These are phyloP conservation scores for Drosophila prosaltans DNA, from an alignment of 1,140 invertebrate species.

Conservation along the genomic window DNA sequence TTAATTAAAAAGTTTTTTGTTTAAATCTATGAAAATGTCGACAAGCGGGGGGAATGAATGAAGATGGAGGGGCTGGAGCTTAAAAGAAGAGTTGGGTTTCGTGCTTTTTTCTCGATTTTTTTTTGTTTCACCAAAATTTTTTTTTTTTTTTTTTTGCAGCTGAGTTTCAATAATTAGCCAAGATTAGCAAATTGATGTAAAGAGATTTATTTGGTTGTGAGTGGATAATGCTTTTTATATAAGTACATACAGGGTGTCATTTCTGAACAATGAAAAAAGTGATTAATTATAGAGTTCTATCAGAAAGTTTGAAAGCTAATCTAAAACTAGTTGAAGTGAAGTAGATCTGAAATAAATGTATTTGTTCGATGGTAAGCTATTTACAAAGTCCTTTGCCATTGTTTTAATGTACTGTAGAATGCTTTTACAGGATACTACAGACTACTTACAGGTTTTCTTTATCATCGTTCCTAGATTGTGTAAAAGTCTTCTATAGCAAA, in stretches of 20 bases:
- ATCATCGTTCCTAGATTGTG: too few species aligned
- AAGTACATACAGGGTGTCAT: neutral
- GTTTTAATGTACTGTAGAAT: too few species aligned
- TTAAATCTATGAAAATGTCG: constrained; percentile 59
- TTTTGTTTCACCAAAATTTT: constrained; percentile 23
- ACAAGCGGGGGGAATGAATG: constrained; percentile 19
- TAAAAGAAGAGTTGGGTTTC: constrained; percentile 33
- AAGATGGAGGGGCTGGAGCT: neutral
- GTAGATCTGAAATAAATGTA: neutral
- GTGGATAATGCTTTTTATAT: neutral
- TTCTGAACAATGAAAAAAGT: neutral
- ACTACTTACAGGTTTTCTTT: too few species aligned
- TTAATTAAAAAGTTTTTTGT: constrained; percentile 77
- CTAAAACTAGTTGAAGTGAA: neutral
- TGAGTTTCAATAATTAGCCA: constrained; percentile 57
- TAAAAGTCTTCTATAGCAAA: too few species aligned
- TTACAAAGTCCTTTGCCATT: too few species aligned
- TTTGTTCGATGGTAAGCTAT: too few species aligned
- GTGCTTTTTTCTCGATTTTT: neutral
- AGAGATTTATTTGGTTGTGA: constrained; percentile 24
- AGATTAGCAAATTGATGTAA: constrained; percentile 58
- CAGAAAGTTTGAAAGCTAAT: too few species aligned
- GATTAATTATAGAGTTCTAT: neutral
- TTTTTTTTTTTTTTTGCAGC: constrained; percentile 27
- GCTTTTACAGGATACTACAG: too few species aligned